Evolutionary conservation across 2,888 invertebrate genomes (phyloP).

Genomic region (Spodoptera exigua): DNA sequence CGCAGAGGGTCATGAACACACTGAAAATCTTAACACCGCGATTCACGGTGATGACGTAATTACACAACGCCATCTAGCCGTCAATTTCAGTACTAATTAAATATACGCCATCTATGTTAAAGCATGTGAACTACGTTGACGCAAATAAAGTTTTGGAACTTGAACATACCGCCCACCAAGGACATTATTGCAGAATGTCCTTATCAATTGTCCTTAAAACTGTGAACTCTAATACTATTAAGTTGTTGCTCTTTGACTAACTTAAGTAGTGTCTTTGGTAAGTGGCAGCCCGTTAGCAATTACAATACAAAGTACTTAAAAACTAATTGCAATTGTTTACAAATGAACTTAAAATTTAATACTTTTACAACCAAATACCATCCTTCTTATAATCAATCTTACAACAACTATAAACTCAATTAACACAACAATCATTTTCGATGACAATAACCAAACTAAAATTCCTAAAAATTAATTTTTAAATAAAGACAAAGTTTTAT

Average conservation of each 20-base stretch:
- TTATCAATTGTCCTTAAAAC: constrained; percentile 8
- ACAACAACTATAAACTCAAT: no score
- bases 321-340: background rate
- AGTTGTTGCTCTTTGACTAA: background rate
- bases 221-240: background rate
- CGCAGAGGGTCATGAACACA: no score
- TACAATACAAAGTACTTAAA: constrained; percentile 1
- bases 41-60: no score
- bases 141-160: no score
- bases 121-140: no score
- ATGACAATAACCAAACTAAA: background rate
- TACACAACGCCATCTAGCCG: no score
- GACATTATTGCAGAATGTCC: constrained; percentile 12
- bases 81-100: no score
- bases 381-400: background rate
- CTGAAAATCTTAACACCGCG: no score
- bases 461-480: no score
- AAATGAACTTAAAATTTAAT: constrained; percentile 1
- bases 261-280: background rate
- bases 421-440: no score
- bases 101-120: no score
- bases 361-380: background rate
- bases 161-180: constrained; percentile 15
- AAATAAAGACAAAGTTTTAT: no score
- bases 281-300: background rate